These are phyloP conservation scores for Forbesichthys agassizii DNA, from an alignment of 2,113 vertebrate species.

Conservation along the genomic window DNA sequence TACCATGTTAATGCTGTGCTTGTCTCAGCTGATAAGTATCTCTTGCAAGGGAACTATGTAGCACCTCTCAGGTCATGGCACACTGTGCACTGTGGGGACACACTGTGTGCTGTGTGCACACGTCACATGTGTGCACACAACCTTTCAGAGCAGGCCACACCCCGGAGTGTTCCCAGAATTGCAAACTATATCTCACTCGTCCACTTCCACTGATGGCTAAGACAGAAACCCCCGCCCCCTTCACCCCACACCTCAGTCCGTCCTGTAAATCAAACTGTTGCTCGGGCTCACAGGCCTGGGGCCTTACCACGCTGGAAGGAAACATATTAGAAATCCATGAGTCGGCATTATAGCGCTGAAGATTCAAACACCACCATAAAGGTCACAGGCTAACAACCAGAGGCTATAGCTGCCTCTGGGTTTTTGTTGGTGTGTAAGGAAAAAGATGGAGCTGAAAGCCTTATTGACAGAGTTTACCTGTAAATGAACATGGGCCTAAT, in stretches of 20 bases:
- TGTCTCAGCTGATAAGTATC: slow-evolving; percentile 60
- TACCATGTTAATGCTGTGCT: slow-evolving; percentile 49
- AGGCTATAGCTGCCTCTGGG: slow-evolving; percentile 33
- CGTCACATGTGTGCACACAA: slow-evolving; percentile 56
- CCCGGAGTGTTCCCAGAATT: slow-evolving; percentile 68
- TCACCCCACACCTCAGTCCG: slow-evolving; percentile 10
- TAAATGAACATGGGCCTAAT: slow-evolving; percentile 37
- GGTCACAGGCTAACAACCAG: slow-evolving; percentile 50
- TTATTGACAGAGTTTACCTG: slow-evolving; percentile 53
- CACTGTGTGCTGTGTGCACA: slow-evolving; percentile 8
- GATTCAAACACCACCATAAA: slow-evolving; percentile 49
- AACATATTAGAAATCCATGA: slow-evolving; percentile 54
- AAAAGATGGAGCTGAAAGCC: slow-evolving; percentile 14
- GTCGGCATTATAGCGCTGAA: slow-evolving; percentile 37
- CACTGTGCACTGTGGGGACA: slow-evolving; percentile 48
- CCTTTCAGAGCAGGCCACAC: slow-evolving; percentile 44
- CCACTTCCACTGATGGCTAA: slow-evolving; percentile 56
- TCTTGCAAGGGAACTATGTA: slow-evolving; percentile 54
- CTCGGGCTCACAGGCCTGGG: slow-evolving; percentile 42
- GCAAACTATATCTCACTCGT: slow-evolving; percentile 60
- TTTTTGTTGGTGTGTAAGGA: slow-evolving; percentile 46
- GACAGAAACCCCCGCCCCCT: too few species aligned
- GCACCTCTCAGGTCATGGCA: slow-evolving; percentile 60
- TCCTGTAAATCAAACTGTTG: slow-evolving; percentile 66
- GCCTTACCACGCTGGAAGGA: slow-evolving; percentile 33